Conservation (phyloP, 2,113 vertebrate genomes). For the Pomatostomus ruficeps region DNA sequence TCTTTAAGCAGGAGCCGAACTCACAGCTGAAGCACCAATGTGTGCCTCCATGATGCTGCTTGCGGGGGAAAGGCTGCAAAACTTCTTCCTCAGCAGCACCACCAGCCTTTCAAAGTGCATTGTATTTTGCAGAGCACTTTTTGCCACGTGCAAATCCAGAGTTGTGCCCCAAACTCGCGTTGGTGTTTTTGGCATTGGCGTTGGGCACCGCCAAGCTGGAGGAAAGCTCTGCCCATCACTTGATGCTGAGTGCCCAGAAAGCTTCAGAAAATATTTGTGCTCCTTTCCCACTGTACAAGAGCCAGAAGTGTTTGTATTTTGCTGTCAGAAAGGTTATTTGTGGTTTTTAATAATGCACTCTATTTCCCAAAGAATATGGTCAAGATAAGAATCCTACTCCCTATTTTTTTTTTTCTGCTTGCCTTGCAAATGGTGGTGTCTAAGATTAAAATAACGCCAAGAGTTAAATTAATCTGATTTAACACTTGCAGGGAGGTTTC, state of each 20-base stretch:
- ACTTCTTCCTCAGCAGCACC: background rate
- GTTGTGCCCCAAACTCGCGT: background rate
- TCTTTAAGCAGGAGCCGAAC: background rate
- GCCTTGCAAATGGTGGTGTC: background rate
- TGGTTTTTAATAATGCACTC: background rate
- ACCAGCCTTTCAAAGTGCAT: background rate
- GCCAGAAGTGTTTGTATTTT: background rate
- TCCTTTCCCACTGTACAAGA: background rate
- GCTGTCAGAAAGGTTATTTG: background rate
- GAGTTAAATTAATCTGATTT: constrained; percentile 51
- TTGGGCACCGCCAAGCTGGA: background rate
- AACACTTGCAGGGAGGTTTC: constrained; percentile 32
- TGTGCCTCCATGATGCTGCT: accelerated
- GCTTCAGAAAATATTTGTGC: background rate
- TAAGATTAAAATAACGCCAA: constrained; percentile 14
- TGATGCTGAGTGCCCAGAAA: background rate
- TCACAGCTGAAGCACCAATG: background rate
- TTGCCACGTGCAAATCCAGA: background rate
- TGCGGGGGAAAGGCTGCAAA: background rate
- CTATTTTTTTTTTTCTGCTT: background rate
- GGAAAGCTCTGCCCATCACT: background rate
- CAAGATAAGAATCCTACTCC: background rate
- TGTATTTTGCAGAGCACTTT: background rate
- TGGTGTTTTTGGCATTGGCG: accelerated
- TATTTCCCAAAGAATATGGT: background rate